Base-by-base conservation (phyloP, 2,113 vertebrate genomes). In the Narcine bancroftii region DNA sequence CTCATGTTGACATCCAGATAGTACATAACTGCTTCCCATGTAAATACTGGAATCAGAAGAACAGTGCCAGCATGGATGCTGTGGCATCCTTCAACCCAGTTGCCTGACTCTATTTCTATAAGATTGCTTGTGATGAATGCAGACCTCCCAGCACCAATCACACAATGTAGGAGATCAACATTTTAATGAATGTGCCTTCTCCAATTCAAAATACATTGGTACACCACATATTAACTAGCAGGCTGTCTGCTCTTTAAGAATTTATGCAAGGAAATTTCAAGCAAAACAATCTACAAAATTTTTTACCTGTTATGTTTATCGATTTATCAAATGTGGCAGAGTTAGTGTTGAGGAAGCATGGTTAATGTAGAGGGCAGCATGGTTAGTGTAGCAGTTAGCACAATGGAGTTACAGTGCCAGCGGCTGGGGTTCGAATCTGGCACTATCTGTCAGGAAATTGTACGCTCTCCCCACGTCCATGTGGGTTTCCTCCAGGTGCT, bases 161-260 rank as follows among this genome's bases (percentile, higher is more conserved):
- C 81, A 60, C 81, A 50, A 87, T 87, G 15, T 36, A 53, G 53
- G 50, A 87, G 53, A 87, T 60, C 60, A 87, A n/a, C 53, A 87
- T 87, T 87, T 60, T 87, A 87, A 87, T 87, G 81, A 87, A 87
- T 63, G 53, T 36, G 33, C 53, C 53, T 87, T 33, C 56, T 75
- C 81, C 56, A 60, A 87, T 87, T 87, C 53, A 87, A 21, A 87
- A 87, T 60, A 33, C 15, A 87, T 36, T 36, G 13, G 1, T 60
- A 39, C 81, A 87, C 53, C 53, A 21, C 53, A 36, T n/a, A 87
- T 33, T 36, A 83, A 87, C 47, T 17, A 85, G 53, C 79, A 72
- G 7, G 0, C 72, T 85, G 15, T 33, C 5, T 17, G 81, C 33
- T 36, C 60, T 63, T 63, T 60, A 60, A 63, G 81, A 63, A 87